These are phyloP conservation scores for Dromius quadrimaculatus DNA, from an alignment of 2,888 invertebrate genomes.

Conservation along the genomic window DNA sequence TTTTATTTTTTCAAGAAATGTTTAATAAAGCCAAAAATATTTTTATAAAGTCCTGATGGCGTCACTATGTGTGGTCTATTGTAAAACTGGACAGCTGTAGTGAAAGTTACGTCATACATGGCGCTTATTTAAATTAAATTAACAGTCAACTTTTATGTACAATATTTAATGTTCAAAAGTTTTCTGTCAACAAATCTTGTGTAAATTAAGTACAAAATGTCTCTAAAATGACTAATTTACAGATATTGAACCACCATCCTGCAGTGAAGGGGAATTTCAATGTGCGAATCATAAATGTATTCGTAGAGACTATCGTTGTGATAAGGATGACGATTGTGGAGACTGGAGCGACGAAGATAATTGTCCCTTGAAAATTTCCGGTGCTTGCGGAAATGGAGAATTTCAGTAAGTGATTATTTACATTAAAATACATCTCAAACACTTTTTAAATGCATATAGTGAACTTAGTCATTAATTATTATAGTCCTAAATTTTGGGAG, in stretches of 20 bases:
- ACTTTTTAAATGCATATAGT: no score
- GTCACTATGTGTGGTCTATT: no score
- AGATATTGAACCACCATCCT: conserved; percentile 71
- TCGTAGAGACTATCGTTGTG: conserved; percentile 81
- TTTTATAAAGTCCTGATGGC: no score
- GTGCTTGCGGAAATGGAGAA: conserved; percentile 77
- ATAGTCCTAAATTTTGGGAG: no score
- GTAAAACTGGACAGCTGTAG: no score
- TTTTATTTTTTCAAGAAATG: no score
- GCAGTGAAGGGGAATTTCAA: conserved; percentile 81
- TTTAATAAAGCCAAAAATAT: no score
- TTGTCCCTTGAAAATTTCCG: conserved; percentile 74
- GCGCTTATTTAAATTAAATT: no score
- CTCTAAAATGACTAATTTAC: no score
- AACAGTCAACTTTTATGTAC: neutral
- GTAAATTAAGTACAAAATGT: neutral
- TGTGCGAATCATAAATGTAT: conserved; percentile 81
- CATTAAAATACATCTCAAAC: no score
- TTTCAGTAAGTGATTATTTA: conserved; percentile 73
- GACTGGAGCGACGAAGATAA: conserved; percentile 90
- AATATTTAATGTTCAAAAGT: conserved; percentile 6
- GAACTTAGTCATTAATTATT: no score
- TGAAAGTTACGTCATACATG: no score
- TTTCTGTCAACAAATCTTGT: neutral
- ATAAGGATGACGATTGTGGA: conserved; percentile 88